Evolutionary conservation across 2,888 invertebrate species (phyloP).

Genomic region (Lathronympha strigana): DNA sequence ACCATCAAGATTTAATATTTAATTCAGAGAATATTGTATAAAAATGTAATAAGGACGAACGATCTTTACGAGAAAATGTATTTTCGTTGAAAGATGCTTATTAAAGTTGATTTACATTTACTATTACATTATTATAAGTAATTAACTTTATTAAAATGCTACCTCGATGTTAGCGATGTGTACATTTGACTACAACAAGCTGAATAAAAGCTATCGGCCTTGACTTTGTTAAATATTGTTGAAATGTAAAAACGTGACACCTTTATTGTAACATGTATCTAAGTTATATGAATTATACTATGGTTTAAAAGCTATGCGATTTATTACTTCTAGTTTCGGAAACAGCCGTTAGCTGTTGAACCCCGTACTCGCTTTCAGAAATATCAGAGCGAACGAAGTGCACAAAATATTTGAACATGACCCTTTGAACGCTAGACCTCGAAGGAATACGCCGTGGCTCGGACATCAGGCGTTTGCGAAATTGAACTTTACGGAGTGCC

Average conservation of each 20-base stretch:
- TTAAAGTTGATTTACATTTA: not conserved
- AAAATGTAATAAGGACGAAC: not conserved
- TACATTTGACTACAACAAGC: not conserved
- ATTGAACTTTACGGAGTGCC: too few species aligned
- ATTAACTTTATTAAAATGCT: not conserved
- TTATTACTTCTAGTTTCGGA: slow-evolving; percentile 6
- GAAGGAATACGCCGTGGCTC: too few species aligned
- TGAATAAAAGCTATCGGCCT: not conserved
- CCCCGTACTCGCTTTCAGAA: too few species aligned
- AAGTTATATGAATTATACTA: slow-evolving; percentile 13
- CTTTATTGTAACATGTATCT: slow-evolving; percentile 9
- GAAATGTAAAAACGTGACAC: not conserved
- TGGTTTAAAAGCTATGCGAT: not conserved
- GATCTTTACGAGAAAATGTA: not conserved
- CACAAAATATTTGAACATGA: not conserved
- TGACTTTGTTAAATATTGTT: not conserved
- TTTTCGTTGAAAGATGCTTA: not conserved
- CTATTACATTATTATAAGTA: not conserved
- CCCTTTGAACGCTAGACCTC: too few species aligned
- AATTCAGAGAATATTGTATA: not conserved
- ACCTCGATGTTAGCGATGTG: slow-evolving; percentile 4
- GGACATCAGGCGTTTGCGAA: too few species aligned
- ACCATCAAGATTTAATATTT: not conserved
- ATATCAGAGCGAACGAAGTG: not conserved
- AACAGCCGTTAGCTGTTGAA: not conserved